Evolutionary conservation across 2,113 vertebrate species (phyloP).

Genomic region (Myotis yumanensis): DNA sequence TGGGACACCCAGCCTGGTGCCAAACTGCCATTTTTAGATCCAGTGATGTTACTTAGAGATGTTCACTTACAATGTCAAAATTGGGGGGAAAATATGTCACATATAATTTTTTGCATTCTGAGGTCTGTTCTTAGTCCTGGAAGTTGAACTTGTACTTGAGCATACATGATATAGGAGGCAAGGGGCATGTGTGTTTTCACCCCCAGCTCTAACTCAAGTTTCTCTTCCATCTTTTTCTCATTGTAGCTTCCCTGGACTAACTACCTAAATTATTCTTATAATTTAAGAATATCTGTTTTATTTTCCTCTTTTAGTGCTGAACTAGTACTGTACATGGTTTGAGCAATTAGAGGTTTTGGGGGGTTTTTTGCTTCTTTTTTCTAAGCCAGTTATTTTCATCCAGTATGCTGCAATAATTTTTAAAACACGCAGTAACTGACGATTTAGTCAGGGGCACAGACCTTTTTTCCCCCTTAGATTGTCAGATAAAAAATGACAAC

Average conservation of each 20-base stretch:
- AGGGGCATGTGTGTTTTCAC: neutral
- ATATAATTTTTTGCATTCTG: neutral
- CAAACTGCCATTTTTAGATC: neutral
- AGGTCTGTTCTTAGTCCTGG: neutral
- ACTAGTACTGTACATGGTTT: neutral
- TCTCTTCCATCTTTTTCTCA: neutral
- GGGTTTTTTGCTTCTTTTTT: neutral
- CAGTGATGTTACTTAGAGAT: neutral
- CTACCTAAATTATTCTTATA: neutral
- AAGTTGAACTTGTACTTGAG: neutral
- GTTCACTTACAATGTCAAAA: neutral
- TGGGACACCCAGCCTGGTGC: neutral
- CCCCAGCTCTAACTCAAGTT: neutral
- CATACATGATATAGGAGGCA: neutral
- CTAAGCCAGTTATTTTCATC: neutral
- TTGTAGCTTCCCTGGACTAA: neutral
- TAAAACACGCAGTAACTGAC: neutral
- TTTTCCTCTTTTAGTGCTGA: neutral
- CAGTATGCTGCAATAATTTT: neutral
- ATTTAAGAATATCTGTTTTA: slow-evolving; percentile 23
- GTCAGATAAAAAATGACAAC: neutral
- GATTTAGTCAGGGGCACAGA: neutral
- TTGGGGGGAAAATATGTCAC: neutral
- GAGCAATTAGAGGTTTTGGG: neutral
- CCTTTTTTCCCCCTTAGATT: neutral